A percentile compares a stretch with the other conserved stretches of the same genome.
These are phyloP conservation scores for Willowsia nigromaculata DNA, from an alignment of 2,888 invertebrate genomes.

Conservation along the genomic window DNA sequence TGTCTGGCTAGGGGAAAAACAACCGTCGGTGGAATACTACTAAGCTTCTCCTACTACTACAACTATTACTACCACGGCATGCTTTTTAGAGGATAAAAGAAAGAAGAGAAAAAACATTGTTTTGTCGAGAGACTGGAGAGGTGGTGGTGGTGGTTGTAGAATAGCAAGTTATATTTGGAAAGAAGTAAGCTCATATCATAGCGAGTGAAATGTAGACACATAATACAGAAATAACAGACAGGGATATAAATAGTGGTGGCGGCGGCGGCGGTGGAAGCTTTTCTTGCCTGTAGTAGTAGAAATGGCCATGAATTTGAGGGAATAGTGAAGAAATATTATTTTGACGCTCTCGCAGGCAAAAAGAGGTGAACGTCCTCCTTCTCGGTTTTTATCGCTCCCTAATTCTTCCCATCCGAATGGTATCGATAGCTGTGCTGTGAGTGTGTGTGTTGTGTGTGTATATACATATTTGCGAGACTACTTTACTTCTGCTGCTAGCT, in stretches of 20 bases:
- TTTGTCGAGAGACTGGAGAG: not conserved
- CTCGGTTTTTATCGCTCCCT: conserved; percentile 69
- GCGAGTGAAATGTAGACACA: no score
- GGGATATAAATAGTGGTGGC: not conserved
- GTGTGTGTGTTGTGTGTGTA: not conserved
- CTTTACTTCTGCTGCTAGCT: not conserved
- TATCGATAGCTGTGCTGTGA: conserved; percentile 45
- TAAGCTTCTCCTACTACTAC: not conserved
- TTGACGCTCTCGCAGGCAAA: conserved; percentile 71
- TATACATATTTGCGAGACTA: conserved; percentile 20
- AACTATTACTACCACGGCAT: not conserved
- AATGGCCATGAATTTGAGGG: conserved; percentile 70
- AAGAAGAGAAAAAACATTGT: conserved; percentile 7
- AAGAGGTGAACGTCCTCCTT: conserved; percentile 76
- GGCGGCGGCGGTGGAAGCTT: conserved; percentile 3
- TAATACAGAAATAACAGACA: no score
- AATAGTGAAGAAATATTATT: conserved; percentile 71
- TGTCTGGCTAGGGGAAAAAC: conserved; percentile 19
- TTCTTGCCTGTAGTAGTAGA: conserved; percentile 44
- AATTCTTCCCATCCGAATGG: conserved; percentile 47
- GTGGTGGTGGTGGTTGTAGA: not conserved
- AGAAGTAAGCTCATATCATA: no score
- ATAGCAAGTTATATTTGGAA: not conserved
- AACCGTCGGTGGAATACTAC: not conserved
- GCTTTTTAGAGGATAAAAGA: not conserved